Evolutionary conservation across 2,797 vertebrate genomes (phyloP).

Genomic region (Gobio occitaniae): DNA sequence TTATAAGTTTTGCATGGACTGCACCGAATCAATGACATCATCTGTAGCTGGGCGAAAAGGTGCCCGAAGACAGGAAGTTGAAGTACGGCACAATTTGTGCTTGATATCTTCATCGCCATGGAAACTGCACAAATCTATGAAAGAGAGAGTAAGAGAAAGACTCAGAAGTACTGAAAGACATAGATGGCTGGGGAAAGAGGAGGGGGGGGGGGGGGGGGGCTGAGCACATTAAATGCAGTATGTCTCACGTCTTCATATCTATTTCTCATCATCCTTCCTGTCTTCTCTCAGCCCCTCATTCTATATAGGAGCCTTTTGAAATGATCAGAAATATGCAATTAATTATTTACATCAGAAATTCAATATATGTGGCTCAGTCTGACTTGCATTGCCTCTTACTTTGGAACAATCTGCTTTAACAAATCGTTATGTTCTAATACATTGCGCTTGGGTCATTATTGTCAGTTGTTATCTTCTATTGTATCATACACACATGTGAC

Average conservation of each 20-base stretch:
- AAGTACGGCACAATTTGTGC: constrained; percentile 64
- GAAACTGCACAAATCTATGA: constrained; percentile 73
- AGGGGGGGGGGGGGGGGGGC: not conserved
- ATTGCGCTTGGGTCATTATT: not conserved
- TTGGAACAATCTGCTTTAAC: not conserved
- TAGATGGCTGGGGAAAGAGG: constrained; percentile 31
- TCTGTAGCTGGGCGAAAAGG: constrained; percentile 80
- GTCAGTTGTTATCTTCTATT: constrained; percentile 6
- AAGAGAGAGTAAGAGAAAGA: constrained; percentile 44
- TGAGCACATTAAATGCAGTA: constrained; percentile 36
- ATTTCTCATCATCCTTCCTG: constrained; percentile 11
- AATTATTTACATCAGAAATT: constrained; percentile 51
- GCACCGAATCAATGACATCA: constrained; percentile 75
- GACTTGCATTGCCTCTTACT: constrained; percentile 19
- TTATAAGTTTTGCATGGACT: constrained; percentile 61
- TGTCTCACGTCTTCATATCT: constrained; percentile 32
- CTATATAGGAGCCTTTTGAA: constrained; percentile 12
- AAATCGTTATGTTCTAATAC: not conserved
- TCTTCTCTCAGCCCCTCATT: constrained; percentile 11
- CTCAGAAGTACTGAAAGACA: constrained; percentile 47
- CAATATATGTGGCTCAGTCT: constrained; percentile 39
- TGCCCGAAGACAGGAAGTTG: constrained; percentile 75
- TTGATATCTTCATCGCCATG: constrained; percentile 77
- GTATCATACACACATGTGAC: not conserved
- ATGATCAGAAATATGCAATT: constrained; percentile 43